Evolutionary conservation across 2,113 vertebrate genomes (phyloP).

Genomic region (Ellobius talpinus): DNA sequence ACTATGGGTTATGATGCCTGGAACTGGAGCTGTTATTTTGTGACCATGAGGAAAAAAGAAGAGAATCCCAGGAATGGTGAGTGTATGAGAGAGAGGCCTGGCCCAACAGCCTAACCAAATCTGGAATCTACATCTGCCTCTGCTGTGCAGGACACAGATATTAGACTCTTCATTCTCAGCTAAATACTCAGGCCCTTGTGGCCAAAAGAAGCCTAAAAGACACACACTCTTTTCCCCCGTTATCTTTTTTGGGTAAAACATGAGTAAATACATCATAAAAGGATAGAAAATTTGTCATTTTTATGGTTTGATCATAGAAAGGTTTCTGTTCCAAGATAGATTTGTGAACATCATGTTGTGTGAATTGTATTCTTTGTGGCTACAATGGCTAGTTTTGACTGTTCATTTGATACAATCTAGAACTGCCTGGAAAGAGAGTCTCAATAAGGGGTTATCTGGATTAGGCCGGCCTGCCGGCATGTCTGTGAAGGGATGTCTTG

Average conservation of each 20-base stretch:
- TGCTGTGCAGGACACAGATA: not conserved
- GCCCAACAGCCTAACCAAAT: not conserved
- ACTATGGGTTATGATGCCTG: not conserved
- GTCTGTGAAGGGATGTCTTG: not conserved
- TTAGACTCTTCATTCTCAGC: not conserved
- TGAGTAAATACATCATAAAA: not conserved
- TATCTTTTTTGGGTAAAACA: constrained; percentile 10
- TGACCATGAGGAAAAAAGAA: not conserved
- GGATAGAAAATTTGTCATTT: not conserved
- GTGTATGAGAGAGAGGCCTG: not conserved
- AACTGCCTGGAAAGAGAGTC: not conserved
- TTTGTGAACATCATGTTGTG: not conserved
- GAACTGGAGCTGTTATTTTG: not conserved
- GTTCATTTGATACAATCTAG: not conserved
- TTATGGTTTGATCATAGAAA: not conserved
- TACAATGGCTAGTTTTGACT: not conserved
- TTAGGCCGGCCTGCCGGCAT: not conserved
- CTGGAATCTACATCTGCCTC: not conserved
- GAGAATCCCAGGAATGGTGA: not conserved
- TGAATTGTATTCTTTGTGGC: not conserved
- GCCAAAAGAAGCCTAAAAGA: not conserved
- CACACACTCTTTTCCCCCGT: not conserved
- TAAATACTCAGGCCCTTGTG: not conserved
- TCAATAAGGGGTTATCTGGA: not conserved
- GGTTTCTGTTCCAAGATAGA: not conserved